Percentiles rank a stretch among this genome's conserved stretches.
phyloP scores from a whole-genome alignment of 1,140 invertebrate genomes.

The Cheumatopsyche charites region DNA sequence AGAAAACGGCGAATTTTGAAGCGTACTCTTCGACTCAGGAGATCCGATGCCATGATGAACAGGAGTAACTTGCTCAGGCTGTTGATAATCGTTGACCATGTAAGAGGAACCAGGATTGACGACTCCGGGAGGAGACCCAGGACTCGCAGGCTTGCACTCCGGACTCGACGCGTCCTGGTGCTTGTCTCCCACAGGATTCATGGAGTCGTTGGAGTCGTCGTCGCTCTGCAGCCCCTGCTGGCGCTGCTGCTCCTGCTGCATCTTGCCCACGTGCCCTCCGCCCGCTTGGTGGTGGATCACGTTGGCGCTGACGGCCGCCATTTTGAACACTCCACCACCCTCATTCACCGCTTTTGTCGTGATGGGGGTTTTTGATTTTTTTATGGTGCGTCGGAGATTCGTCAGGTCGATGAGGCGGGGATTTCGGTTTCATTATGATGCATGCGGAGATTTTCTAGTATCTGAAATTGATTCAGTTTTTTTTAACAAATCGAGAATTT shows the following conservation, averaged over 20 bases:
- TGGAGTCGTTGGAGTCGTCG: conserved; percentile 46
- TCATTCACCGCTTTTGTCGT: conserved; percentile 14
- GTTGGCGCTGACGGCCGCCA: conserved; percentile 47
- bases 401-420: too few relatives aligned
- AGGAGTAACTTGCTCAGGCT: conserved; percentile 4
- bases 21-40: not conserved
- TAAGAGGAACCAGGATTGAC: not conserved
- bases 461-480: too few relatives aligned
- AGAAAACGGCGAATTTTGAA: conserved; percentile 57
- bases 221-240: conserved; percentile 34
- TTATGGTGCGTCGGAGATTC: too few relatives aligned
- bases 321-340: conserved; percentile 17
- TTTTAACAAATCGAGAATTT: too few relatives aligned
- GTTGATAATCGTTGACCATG: conserved; percentile 15
- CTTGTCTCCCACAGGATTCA: conserved; percentile 35
- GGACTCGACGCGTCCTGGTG: conserved; percentile 36
- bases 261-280: conserved; percentile 30
- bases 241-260: conserved; percentile 18
- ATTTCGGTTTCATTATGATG: too few relatives aligned
- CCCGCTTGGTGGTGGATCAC: conserved; percentile 43
- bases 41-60: not conserved
- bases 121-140: conserved; percentile 22
- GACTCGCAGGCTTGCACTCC: conserved; percentile 42
- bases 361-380: too few relatives aligned
- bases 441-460: too few relatives aligned